Evolutionary conservation across 2,888 invertebrate species (phyloP).

Genomic region (Papilio demoleus): DNA sequence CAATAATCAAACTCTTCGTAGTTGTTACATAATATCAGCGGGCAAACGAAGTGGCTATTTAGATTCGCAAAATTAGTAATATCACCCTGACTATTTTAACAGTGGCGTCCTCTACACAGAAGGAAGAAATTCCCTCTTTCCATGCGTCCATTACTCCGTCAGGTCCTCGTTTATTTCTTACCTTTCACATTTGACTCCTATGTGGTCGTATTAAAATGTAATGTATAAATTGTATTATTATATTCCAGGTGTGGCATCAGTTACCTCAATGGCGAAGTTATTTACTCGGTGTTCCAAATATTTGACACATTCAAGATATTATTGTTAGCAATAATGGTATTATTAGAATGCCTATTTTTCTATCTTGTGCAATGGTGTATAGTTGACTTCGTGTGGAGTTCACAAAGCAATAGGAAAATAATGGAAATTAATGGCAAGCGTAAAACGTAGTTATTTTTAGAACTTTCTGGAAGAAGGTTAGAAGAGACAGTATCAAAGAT

Average conservation of each 20-base stretch:
- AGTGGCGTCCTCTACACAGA: too few species aligned
- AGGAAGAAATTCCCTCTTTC: too few species aligned
- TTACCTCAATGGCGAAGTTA: slow-evolving; percentile 48
- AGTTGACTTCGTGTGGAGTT: slow-evolving; percentile 46
- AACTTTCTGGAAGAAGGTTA: background rate
- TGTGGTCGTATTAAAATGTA: too few species aligned
- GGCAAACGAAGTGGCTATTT: too few species aligned
- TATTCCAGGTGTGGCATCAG: slow-evolving; percentile 53
- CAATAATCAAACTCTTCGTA: too few species aligned
- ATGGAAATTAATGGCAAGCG: background rate
- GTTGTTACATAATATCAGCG: too few species aligned
- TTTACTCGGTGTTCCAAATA: slow-evolving; percentile 51
- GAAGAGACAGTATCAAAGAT: background rate
- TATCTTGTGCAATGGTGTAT: slow-evolving; percentile 48
- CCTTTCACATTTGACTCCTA: too few species aligned
- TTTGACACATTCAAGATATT: slow-evolving; percentile 43
- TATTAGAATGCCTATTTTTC: slow-evolving; percentile 44
- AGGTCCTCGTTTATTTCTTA: too few species aligned
- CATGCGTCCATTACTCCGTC: too few species aligned
- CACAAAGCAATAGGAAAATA: slow-evolving; percentile 5
- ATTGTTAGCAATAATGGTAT: slow-evolving; percentile 42
- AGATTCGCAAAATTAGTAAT: too few species aligned
- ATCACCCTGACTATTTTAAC: too few species aligned
- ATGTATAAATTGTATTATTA: too few species aligned
- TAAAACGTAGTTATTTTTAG: background rate